These are phyloP conservation scores for Caligus rogercresseyi DNA, from an alignment of 1,140 invertebrate genomes.

Conservation along the genomic window DNA sequence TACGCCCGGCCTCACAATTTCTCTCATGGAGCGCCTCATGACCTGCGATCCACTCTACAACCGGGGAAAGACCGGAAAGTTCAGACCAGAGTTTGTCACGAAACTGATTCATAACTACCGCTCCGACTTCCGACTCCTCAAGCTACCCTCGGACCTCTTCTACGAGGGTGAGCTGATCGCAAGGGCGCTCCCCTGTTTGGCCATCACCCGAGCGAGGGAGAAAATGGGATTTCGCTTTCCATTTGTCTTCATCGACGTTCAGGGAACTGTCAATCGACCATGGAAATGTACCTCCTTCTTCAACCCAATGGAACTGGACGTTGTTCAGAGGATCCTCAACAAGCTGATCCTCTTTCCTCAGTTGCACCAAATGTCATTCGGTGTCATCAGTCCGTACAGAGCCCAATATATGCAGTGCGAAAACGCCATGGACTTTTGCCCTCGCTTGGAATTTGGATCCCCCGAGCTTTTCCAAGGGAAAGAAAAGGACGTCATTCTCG, in stretches of 20 bases:
- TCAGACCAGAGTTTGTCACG: conserved; percentile 45
- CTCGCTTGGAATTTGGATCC: conserved; percentile 42
- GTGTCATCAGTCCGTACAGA: conserved; percentile 62
- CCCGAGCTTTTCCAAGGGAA: conserved; percentile 94
- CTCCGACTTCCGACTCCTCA: conserved; percentile 46
- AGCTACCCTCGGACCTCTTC: conserved; percentile 56
- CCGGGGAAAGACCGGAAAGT: background rate
- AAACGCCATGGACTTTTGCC: background rate
- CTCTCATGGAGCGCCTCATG: conserved; percentile 46
- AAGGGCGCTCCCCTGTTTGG: background rate
- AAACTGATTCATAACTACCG: conserved; percentile 50
- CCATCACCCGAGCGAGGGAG: background rate
- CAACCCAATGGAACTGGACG: conserved; percentile 62
- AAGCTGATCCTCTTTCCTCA: background rate
- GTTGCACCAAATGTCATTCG: background rate
- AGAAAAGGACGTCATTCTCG: conserved; percentile 63
- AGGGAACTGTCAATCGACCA: conserved; percentile 51
- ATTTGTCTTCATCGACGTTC: conserved; percentile 61
- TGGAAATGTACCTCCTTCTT: conserved; percentile 68
- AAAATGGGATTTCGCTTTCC: conserved; percentile 35
- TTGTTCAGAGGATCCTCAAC: conserved; percentile 26
- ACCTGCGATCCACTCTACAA: background rate
- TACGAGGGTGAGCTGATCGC: conserved; percentile 49
- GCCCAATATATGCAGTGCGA: background rate
- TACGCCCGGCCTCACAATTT: conserved; percentile 40